Conservation (phyloP, 53 echinoderm and acorn worm species). For the Antedon mediterranea region DNA sequence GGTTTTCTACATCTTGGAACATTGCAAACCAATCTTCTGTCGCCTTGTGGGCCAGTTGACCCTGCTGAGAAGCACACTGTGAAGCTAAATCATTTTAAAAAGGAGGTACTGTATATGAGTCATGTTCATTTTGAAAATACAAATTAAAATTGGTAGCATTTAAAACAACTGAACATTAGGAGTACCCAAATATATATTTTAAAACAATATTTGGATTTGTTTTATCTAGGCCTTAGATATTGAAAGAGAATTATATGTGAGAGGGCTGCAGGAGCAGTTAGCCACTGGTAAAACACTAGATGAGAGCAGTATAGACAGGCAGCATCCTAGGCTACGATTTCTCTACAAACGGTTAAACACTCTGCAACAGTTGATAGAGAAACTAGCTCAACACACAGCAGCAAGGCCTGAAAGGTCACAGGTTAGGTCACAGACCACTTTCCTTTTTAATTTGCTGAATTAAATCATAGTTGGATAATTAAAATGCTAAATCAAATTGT, state of each 20-base stretch:
- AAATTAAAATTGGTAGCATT: no score
- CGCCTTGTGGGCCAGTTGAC: slow-evolving; percentile 76
- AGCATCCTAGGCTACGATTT: slow-evolving; percentile 29
- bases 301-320: slow-evolving; percentile 7
- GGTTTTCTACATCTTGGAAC: slow-evolving; percentile 61
- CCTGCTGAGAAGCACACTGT: slow-evolving; percentile 73
- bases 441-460: background rate
- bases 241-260: slow-evolving; percentile 48
- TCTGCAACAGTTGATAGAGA: slow-evolving; percentile 50
- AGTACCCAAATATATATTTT: no score
- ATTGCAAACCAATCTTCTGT: slow-evolving; percentile 40
- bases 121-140: no score
- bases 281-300: slow-evolving; percentile 45
- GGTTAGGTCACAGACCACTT: slow-evolving; percentile 23
- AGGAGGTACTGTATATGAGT: slow-evolving; percentile 38
- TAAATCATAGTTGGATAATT: background rate
- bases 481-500: no score
- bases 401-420: slow-evolving; percentile 58
- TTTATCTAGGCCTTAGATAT: slow-evolving; percentile 37
- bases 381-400: slow-evolving; percentile 60
- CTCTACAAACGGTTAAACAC: slow-evolving; percentile 27
- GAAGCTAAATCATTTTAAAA: slow-evolving; percentile 38
- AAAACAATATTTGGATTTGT: background rate
- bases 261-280: slow-evolving; percentile 23
- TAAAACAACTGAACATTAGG: no score